Percentiles rank a stretch among this genome's conserved stretches.
Conservation (phyloP, 2,888 invertebrate genomes). For the Apamea anceps region DNA sequence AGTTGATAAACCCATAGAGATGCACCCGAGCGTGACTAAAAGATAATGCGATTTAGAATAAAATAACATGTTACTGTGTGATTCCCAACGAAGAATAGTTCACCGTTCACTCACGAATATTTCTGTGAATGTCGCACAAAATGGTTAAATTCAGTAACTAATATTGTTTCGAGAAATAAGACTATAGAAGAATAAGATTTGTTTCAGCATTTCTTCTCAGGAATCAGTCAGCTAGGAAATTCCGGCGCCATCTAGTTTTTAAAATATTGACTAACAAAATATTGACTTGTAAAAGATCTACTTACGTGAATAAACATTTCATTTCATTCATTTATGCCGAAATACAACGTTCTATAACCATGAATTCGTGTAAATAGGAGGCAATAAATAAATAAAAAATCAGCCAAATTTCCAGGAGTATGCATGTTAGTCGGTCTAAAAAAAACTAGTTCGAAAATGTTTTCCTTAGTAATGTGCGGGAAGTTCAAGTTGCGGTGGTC, state of each 20-base stretch:
- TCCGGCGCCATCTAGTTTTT: background rate
- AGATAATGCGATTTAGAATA: constrained; percentile 51
- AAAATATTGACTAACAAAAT: background rate
- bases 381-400: too few relatives aligned
- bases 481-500: constrained; percentile 7
- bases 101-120: background rate
- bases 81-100: constrained; percentile 2
- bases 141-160: background rate
- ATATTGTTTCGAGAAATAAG: background rate
- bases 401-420: background rate
- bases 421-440: background rate
- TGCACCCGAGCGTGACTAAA: constrained; percentile 42
- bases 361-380: background rate
- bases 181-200: too few relatives aligned
- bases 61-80: constrained; percentile 30
- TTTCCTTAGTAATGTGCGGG: background rate
- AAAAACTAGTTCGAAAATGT: background rate
- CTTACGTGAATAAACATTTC: too few relatives aligned
- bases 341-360: background rate
- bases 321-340: background rate
- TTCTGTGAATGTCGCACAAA: background rate
- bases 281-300: background rate
- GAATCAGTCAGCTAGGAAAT: background rate
- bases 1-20: constrained; percentile 51
- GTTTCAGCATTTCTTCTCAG: background rate